Percentiles rank a stretch among this genome's conserved stretches.
Conservation (phyloP, 2,888 invertebrate species). For the Caenorhabditis drosophilae region DNA sequence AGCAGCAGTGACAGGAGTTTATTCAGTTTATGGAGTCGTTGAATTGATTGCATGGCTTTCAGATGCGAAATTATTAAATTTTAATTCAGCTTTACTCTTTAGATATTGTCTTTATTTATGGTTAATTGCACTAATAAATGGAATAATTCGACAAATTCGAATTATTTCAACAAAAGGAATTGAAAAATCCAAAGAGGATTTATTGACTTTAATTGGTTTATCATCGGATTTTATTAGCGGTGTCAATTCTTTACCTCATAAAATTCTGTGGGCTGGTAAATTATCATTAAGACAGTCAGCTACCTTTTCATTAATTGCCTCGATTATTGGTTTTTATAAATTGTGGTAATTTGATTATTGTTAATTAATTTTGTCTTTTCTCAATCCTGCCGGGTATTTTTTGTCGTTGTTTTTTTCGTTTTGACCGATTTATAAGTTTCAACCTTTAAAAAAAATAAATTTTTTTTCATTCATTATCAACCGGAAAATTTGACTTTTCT, state of each 20-base stretch:
- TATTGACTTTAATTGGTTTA: constrained; percentile 47
- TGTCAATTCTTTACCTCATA: constrained; percentile 51
- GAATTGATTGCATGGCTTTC: constrained; percentile 59
- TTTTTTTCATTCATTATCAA: background rate
- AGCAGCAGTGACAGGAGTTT: constrained; percentile 54
- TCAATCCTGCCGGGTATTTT: constrained; percentile 3
- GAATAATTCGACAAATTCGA: constrained; percentile 47
- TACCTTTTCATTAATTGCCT: constrained; percentile 57
- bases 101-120: constrained; percentile 60
- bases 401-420: background rate
- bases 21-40: constrained; percentile 59
- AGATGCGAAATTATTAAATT: constrained; percentile 53
- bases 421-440: background rate
- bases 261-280: constrained; percentile 60
- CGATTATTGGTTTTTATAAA: constrained; percentile 60
- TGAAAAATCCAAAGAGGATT: constrained; percentile 46
- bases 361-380: background rate
- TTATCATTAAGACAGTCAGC: constrained; percentile 49
- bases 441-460: too few relatives aligned
- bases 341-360: constrained; percentile 15
- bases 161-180: constrained; percentile 30
- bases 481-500: background rate
- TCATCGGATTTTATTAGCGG: constrained; percentile 58
- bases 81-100: constrained; percentile 52
- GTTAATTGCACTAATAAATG: constrained; percentile 51